Evolutionary conservation across 1,140 invertebrate species (phyloP), one percentile per base, ranked within the genome.

Genomic region (Contarinia nasturtii): DNA sequence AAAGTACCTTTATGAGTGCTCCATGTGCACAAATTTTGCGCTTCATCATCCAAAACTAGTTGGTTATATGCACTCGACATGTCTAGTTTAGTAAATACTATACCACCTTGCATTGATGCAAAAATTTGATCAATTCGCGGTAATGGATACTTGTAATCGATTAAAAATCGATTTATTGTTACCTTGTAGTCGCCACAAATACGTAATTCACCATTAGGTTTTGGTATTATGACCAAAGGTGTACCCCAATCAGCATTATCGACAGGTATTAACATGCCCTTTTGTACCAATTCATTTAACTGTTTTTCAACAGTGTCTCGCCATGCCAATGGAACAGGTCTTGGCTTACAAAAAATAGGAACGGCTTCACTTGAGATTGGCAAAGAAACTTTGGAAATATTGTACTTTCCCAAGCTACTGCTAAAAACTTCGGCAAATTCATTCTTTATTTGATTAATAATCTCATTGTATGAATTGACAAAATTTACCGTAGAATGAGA

Each of bases 121-220:
- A 64, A 55, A 43, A 65, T 47, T 43, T 65, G 59, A 5, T 63
- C 57, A 27, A 49, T 54, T 20, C 54, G 48, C 0, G 65, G 63
- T 27, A 68, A 46, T 0, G 62, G 65, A 50, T 61, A 57, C 22
- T 58, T 55, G 27, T 62, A 55, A 18, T 62, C 55, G 38, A 55
- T 49, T 22, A 66, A 44, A 17, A 49, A 49, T 41, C 52, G 57
- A 50, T 68, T 66, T 11, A 70, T 45, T 2, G 62, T 66, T 1
- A 38, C 27, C 4, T 8, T 64, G 53, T 64, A 71, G 54, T 73
- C 68, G 2, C 56, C 60, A 52, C 67, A 68, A 33, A 72, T 59
- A 27, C 69, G 47, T 33, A 62, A 52, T 21, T 56, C 53, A 14
- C 61, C 63, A 51, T 70, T 55, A 2, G 56, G 49, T 48, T 67